A percentile compares a stretch with the other conserved stretches of the same genome.
These are phyloP conservation scores for Dendrophyllia cribrosa DNA, from an alignment of 64 coral and sea anemone genomes.

Conservation along the genomic window DNA sequence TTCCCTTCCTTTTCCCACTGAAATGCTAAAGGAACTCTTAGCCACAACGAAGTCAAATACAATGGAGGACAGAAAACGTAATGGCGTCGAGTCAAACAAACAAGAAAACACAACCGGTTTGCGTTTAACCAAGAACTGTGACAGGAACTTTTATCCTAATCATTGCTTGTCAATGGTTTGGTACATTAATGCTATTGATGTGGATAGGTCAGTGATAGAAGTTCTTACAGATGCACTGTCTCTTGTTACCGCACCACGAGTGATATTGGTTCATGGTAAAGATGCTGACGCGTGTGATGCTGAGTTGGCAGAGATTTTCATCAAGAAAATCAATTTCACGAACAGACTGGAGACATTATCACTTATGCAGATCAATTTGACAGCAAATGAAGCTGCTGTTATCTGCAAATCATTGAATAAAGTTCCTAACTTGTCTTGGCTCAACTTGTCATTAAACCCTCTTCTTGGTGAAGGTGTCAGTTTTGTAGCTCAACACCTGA, in stretches of 20 bases:
- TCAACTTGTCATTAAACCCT: background rate
- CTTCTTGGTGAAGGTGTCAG: slow-evolving; percentile 1
- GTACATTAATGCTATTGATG: background rate
- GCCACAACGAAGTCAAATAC: too few relatives aligned
- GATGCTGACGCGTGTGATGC: background rate
- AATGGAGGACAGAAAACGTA: too few relatives aligned
- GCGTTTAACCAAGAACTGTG: too few relatives aligned
- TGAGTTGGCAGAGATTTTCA: background rate
- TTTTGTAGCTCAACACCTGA: background rate
- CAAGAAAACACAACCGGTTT: too few relatives aligned
- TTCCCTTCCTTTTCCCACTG: too few relatives aligned
- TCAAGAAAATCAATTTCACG: background rate
- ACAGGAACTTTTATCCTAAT: too few relatives aligned
- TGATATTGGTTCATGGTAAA: background rate
- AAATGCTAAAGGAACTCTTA: too few relatives aligned
- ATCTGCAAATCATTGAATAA: background rate
- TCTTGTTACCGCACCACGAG: background rate
- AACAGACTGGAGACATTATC: background rate
- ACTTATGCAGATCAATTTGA: background rate
- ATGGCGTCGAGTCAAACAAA: too few relatives aligned
- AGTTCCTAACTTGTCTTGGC: background rate
- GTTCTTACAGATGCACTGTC: background rate
- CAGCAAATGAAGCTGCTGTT: background rate
- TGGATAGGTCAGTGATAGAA: background rate
- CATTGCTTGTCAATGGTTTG: background rate